Evolutionary conservation across 2,797 vertebrate genomes (phyloP).

Genomic region (Typhlichthys eigenmanni): DNA sequence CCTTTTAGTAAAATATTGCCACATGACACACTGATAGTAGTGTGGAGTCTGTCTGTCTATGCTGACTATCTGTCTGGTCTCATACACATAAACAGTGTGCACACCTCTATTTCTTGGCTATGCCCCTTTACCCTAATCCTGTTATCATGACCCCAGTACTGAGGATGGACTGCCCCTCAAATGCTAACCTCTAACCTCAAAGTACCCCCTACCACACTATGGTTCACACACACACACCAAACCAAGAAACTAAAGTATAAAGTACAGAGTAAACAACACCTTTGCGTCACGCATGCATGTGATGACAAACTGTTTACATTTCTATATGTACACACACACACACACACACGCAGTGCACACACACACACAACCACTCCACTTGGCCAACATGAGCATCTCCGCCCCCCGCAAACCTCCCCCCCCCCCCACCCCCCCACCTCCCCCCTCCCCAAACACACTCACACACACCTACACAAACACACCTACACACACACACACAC

Average conservation of each 20-base stretch:
- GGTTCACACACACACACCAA: slow-evolving; percentile 15
- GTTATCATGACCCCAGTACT: slow-evolving; percentile 26
- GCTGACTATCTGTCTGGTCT: slow-evolving; percentile 8
- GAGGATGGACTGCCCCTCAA: slow-evolving; percentile 12
- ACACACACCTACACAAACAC: slow-evolving; percentile 4
- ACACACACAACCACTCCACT: not conserved
- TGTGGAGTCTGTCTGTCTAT: slow-evolving; percentile 26
- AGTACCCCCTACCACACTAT: not conserved
- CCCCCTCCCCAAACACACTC: slow-evolving; percentile 10
- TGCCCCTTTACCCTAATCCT: slow-evolving; percentile 5
- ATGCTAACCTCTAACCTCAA: slow-evolving; percentile 3
- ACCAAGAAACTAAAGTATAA: slow-evolving; percentile 8
- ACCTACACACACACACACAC: slow-evolving; percentile 19
- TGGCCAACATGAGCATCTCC: not conserved
- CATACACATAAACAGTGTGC: not conserved
- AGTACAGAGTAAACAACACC: no score
- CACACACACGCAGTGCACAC: slow-evolving; percentile 6
- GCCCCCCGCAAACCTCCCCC: slow-evolving; percentile 9
- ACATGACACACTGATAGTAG: slow-evolving; percentile 42
- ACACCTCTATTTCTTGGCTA: not conserved
- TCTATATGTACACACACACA: slow-evolving; percentile 16
- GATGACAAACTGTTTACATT: no score
- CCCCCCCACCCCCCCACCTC: slow-evolving; percentile 13
- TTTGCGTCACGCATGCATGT: no score
- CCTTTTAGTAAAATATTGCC: slow-evolving; percentile 49